These are phyloP conservation scores for Melanotaenia nigrans DNA, from an alignment of 2,797 vertebrate species.

Conservation along the genomic window DNA sequence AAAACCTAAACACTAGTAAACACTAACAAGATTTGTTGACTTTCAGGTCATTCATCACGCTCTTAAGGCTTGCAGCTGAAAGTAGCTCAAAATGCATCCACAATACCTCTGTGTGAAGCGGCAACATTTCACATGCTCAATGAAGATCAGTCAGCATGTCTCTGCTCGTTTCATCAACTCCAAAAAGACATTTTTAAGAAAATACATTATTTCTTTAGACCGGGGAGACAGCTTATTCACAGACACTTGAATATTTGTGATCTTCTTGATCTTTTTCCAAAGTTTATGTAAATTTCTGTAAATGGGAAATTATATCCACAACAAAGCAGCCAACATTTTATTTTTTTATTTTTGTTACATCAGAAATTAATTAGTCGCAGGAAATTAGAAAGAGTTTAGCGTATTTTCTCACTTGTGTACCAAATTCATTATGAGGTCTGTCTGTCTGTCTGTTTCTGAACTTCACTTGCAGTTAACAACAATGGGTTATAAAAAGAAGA, in stretches of 20 bases:
- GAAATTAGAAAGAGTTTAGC: slow-evolving; percentile 48
- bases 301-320: slow-evolving; percentile 56
- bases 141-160: slow-evolving; percentile 12
- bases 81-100: neutral
- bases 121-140: neutral
- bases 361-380: slow-evolving; percentile 49
- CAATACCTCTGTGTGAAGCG: neutral
- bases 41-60: neutral
- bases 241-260: slow-evolving; percentile 44
- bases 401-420: slow-evolving; percentile 30
- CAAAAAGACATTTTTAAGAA: neutral
- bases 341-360: slow-evolving; percentile 53
- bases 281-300: slow-evolving; percentile 49
- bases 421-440: too few relatives aligned
- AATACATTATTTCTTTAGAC: neutral
- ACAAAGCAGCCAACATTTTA: slow-evolving; percentile 39
- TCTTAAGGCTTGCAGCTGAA: too few relatives aligned
- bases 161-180: slow-evolving; percentile 1
- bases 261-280: slow-evolving; percentile 38
- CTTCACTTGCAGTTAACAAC: neutral
- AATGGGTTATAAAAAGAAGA: neutral
- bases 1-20: slow-evolving; percentile 18
- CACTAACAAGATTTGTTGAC: neutral
- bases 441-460: neutral
- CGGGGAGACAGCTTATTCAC: too few relatives aligned